Evolutionary conservation across 2,113 vertebrate species (phyloP).

Genomic region (Bombycilla garrulus): DNA sequence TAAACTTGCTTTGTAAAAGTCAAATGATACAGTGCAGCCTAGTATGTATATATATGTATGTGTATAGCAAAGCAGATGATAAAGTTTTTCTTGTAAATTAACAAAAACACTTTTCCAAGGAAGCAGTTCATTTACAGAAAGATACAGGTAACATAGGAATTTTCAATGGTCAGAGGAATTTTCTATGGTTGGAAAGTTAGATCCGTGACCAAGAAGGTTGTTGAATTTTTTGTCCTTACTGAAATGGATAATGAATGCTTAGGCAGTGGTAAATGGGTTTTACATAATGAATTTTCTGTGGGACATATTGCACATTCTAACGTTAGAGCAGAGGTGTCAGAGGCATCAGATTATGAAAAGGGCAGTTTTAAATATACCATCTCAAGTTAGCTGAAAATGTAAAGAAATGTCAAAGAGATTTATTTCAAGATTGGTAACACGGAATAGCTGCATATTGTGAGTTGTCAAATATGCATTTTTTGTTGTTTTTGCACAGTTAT

Average conservation of each 20-base stretch:
- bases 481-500: not conserved
- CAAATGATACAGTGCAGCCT: not conserved
- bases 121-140: not conserved
- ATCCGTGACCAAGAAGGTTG: not conserved
- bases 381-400: not conserved
- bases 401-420: not conserved
- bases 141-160: not conserved
- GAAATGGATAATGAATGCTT: not conserved
- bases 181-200: not conserved
- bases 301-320: not conserved
- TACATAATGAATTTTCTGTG: not conserved
- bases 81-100: not conserved
- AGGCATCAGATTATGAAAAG: not conserved
- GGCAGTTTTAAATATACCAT: not conserved
- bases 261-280: not conserved
- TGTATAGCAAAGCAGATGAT: not conserved
- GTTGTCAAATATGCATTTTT: not conserved
- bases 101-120: not conserved
- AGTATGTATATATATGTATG: not conserved
- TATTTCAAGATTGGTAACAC: not conserved
- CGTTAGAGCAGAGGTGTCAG: not conserved
- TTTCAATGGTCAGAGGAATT: not conserved
- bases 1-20: not conserved
- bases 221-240: not conserved
- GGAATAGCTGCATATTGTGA: fast-evolving